These are phyloP conservation scores for Aramus guarauna DNA, from an alignment of 2,113 vertebrate genomes.

Conservation along the genomic window DNA sequence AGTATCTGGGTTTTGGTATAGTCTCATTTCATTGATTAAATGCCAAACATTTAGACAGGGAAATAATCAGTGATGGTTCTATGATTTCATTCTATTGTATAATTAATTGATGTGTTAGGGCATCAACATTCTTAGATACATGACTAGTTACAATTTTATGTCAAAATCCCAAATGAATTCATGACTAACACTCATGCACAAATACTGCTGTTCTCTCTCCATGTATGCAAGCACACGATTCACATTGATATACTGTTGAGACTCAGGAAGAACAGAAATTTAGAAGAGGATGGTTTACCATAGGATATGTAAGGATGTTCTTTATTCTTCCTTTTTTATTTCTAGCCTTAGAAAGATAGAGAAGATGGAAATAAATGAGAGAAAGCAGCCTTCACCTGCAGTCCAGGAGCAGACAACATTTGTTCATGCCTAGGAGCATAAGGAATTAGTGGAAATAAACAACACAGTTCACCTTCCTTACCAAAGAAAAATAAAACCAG, in stretches of 20 bases:
- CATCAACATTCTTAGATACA: neutral
- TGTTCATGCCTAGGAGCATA: neutral
- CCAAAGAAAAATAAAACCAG: neutral
- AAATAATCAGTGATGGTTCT: neutral
- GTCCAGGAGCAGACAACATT: neutral
- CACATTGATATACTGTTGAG: neutral
- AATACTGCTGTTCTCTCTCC: neutral
- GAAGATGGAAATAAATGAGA: neutral
- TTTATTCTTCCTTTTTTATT: neutral
- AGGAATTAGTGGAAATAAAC: neutral
- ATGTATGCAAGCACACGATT: neutral
- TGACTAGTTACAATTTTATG: neutral
- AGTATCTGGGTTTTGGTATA: neutral
- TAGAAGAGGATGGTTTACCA: neutral
- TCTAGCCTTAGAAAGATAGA: neutral
- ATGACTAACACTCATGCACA: neutral
- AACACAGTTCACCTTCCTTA: neutral
- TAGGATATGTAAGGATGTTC: neutral
- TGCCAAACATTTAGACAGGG: neutral
- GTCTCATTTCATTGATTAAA: neutral
- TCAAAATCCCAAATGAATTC: neutral
- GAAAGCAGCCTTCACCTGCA: neutral
- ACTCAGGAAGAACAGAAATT: neutral
- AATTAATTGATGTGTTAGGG: neutral
- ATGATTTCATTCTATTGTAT: neutral